Evolutionary conservation across 2,888 invertebrate species (phyloP), one percentile per base, ranked within the genome.

Genomic region (Pollenia amentaria): DNA sequence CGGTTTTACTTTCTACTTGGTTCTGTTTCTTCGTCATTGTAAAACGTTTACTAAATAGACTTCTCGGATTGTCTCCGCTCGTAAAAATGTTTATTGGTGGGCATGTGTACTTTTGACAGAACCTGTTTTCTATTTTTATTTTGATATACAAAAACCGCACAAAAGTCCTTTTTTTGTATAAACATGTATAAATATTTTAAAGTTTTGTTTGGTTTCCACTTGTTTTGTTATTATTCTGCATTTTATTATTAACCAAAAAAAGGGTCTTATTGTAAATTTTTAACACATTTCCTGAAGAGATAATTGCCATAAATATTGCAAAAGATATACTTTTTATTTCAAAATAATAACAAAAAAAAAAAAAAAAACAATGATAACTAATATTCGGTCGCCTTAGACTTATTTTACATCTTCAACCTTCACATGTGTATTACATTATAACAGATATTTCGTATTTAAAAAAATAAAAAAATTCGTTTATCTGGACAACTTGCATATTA

Each of bases 241-340:
- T 40, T 48, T 8, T 7, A 51, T 38, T 57, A 6, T 14, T 53
- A n/a, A 10, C 10, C 10, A 42, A 18, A 51, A 53, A 60, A 40
- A 38, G 44, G 76, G 67, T 40, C 14, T 53, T 14, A 53, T 67
- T 75, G 51, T 44, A 18, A 29, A 73, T 73, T 67, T 75, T 46
- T 14, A 51, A 65, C 60, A 57, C 42, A 51, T 21, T 21, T n/a
- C 16, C 16, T 44, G 62, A 38, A 62, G 44, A 62, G 62, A 70
- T 70, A 76, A 76, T 76, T 70, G 55, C 53, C 60, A 38, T 40
- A 57, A 69, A 60, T 75, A 76, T 29, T 62, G 53, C 38, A 18
- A 55, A 73, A 62, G 40, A 42, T 29, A 29, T 6, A 29, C 29
- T 6, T 29, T 6, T 29, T 29, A 29, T 29, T 29, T 29, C 3